These are phyloP conservation scores for Speoplatyrhinus poulsoni DNA, from an alignment of 2,113 vertebrate species.

Conservation along the genomic window DNA sequence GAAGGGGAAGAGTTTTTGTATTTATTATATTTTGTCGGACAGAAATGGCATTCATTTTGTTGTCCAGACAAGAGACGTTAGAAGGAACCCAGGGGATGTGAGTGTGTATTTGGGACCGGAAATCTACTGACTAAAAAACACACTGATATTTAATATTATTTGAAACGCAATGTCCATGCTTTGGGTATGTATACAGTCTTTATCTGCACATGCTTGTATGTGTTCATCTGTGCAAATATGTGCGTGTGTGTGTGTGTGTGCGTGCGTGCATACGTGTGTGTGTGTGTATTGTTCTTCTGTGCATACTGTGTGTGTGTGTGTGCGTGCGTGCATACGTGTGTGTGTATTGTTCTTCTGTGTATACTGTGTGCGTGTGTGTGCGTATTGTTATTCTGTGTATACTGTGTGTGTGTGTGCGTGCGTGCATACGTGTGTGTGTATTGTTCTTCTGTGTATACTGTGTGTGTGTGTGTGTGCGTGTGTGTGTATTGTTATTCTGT, in stretches of 20 bases:
- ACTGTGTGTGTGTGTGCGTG: constrained; percentile 15
- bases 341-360: background rate
- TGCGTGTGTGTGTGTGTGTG: background rate
- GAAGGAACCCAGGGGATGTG: background rate
- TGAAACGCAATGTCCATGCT: background rate
- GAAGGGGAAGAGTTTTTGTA: too few relatives aligned
- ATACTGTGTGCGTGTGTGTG: constrained; percentile 10
- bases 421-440: constrained; percentile 4
- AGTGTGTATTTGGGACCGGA: background rate
- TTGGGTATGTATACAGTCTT: background rate
- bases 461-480: background rate
- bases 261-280: background rate
- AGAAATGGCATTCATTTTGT: constrained; percentile 48
- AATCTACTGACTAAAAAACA: background rate
- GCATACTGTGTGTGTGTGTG: background rate
- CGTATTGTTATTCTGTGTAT: too few relatives aligned
- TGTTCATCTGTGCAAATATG: background rate
- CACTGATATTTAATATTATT: background rate
- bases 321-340: background rate
- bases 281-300: background rate
- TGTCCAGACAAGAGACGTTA: constrained; percentile 55
- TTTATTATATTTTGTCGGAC: too few relatives aligned
- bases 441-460: background rate
- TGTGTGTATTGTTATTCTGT: background rate
- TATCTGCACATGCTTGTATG: background rate